Base-by-base conservation (phyloP, 2,113 vertebrate species). In the Raja brachyura region DNA sequence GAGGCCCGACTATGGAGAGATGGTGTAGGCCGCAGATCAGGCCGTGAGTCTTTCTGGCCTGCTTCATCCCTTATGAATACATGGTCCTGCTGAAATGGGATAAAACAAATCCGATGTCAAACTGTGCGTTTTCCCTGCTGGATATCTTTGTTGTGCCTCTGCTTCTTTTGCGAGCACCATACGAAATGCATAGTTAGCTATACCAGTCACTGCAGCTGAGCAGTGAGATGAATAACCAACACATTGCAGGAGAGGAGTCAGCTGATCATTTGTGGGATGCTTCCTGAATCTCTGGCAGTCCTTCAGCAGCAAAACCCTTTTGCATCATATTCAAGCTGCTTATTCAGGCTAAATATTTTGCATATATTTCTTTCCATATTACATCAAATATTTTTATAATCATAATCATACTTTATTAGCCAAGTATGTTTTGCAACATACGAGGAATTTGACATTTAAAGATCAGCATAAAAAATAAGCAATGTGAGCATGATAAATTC, bases 11-110 rank as follows among this genome's bases (percentile, higher is more conserved):
- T 97, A 96, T 97, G 97, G 96, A 99, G 98, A 70, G 97, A 98
- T 94, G 97, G 97, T 94, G 97, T 96, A 94, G 97, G 97, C 95
- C 97, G 97, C 95, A 96, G 97, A 95, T 98, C 98, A 94, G 98
- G 97, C 95, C 97, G 97, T 96, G 96, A 97, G 96, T 98, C 98
- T 96, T 97, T 96, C 97, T 98, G 98, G 95, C 97, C 96, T 96
- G 96, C 97, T 94, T 99, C 98, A 94, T 99, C 98, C 97, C 97
- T 98, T 97, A 98, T 98, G 96, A 97, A 98, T 96, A 97, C 98
- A 96, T 98, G 98, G 96, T 98, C 98, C 98, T 99, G 95, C 94
- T 96, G 96, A 96, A 97, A 97, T 96, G 98, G 96, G 96, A 97
- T 97, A 98, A 98, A 98, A 98, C 96, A 97, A 97, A 97, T 97